These are phyloP conservation scores for Drosophila mayaguana DNA, from an alignment of 2,888 invertebrate species.

Conservation along the genomic window DNA sequence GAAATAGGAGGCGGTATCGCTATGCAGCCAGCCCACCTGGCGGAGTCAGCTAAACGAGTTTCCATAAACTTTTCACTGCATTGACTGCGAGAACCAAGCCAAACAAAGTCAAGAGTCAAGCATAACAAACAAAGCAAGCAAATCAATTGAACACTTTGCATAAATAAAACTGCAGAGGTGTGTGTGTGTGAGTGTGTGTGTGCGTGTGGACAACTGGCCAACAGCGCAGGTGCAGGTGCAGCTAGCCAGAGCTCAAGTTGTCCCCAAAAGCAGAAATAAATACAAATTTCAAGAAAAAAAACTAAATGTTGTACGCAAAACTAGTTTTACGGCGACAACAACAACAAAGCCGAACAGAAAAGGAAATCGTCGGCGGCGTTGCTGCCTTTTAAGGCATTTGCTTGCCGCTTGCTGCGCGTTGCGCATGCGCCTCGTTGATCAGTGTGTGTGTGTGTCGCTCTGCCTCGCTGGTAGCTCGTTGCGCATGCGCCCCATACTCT, in stretches of 20 bases:
- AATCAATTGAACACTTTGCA: constrained; percentile 53
- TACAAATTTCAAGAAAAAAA: constrained; percentile 14
- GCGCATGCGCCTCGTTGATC: constrained; percentile 51
- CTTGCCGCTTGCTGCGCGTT: constrained; percentile 37
- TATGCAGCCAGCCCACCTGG: constrained; percentile 5
- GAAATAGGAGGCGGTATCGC: constrained; percentile 32
- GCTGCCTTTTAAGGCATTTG: constrained; percentile 75
- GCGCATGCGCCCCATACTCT: constrained; percentile 54
- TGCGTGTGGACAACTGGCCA: constrained; percentile 44
- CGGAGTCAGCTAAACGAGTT: constrained; percentile 55
- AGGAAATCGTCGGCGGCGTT: constrained; percentile 74
- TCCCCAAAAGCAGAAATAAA: constrained; percentile 55
- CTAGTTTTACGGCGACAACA: constrained; percentile 66
- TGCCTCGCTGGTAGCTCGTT: constrained; percentile 46
- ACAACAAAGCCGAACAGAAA: constrained; percentile 57
- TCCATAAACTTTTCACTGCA: constrained; percentile 57
- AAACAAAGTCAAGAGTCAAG: constrained; percentile 27
- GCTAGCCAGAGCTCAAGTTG: constrained; percentile 43
- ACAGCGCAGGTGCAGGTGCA: constrained; percentile 64
- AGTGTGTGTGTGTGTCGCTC: constrained; percentile 42
- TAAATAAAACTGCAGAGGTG: constrained; percentile 40
- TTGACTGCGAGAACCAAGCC: constrained; percentile 61
- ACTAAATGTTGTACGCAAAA: constrained; percentile 61
- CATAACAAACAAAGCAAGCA: constrained; percentile 42
- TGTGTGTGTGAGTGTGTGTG: background rate